Evolutionary conservation across 1,140 invertebrate genomes (phyloP).

Genomic region (Apocrypta bakeri): DNA sequence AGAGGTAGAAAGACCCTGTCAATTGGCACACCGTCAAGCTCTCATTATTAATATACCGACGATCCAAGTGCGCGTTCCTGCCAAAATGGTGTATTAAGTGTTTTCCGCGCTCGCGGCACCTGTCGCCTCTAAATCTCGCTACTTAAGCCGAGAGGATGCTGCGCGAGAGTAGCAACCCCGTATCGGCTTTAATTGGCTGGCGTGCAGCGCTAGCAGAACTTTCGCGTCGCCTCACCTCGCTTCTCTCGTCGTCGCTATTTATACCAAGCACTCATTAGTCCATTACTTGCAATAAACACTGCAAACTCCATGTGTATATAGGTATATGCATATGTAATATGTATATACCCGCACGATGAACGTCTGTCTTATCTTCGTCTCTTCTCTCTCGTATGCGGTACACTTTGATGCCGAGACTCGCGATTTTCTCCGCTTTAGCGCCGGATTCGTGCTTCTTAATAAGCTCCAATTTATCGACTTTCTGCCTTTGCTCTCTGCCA

Average conservation of each 20-base stretch:
- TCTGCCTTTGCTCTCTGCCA: neutral
- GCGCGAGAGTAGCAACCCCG: conserved; percentile 34
- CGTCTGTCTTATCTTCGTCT: neutral
- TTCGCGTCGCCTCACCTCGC: conserved; percentile 7
- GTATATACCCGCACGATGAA: neutral
- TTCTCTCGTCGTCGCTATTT: conserved; percentile 56
- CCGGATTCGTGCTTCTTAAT: conserved; percentile 37
- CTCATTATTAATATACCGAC: conserved; percentile 66
- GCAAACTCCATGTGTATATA: neutral
- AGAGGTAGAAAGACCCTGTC: conserved; percentile 37
- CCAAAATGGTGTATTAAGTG: conserved; percentile 66
- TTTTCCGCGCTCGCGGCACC: conserved; percentile 64
- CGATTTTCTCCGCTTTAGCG: neutral
- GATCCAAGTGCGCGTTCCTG: conserved; percentile 41
- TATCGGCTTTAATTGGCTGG: conserved; percentile 71
- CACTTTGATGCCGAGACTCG: conserved; percentile 36
- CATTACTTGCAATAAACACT: conserved; percentile 63
- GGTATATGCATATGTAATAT: neutral
- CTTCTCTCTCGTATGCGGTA: conserved; percentile 1
- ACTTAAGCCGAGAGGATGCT: conserved; percentile 63
- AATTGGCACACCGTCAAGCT: conserved; percentile 62
- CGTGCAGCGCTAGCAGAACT: conserved; percentile 53
- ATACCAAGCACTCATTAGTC: conserved; percentile 65
- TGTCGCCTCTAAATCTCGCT: conserved; percentile 72
- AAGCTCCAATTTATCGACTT: conserved; percentile 50